Evolutionary conservation across 2,113 vertebrate genomes (phyloP), one percentile per base, ranked within the genome.

Genomic region (Electrona antarctica): DNA sequence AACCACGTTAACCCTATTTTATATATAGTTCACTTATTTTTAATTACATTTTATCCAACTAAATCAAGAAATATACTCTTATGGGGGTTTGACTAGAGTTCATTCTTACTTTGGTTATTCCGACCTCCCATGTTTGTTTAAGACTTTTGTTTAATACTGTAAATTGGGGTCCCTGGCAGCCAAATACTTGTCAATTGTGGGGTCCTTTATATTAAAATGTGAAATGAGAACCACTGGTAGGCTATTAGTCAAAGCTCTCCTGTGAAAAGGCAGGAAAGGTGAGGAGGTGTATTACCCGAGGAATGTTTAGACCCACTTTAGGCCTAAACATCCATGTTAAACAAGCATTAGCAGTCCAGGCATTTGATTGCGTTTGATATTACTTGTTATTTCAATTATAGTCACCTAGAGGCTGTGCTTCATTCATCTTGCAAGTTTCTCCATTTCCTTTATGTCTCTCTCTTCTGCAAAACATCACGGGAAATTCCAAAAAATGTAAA

Each of bases 271-370:
- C 66, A 79, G 73, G 76, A 85, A 77, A 54, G 71, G 54, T 75
- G 77, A 75, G 74, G 76, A 21, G 49, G 79, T 86, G 80, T 80
- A 69, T 90, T 81, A 87, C 85, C 88, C 88, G 87, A 92, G 85
- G 87, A 85, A 80, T 67, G 60, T 57, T 80, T 73, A 41, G 3
- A 4, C 5, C 3, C 5, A 41, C 33, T 41, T 6, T 4, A 41
- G 33, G 33, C 33, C 33, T 41, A 2, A 41, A 41, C 33, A 59
- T 85, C 13, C 74, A 60, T 71, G 12, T 60, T 74, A 33, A 67
- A 82, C 74, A 82, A 77, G 69, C 66, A 67, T 74, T 46, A 45
- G 64, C 73, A 49, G 29, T 33, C 48, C 56, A 68, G 61, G 68
- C 67, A 61, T 73, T 13, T 61, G 52, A 69, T 33, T 13, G 60